Conservation (phyloP, 2,113 vertebrate genomes). For the Talpa occidentalis region DNA sequence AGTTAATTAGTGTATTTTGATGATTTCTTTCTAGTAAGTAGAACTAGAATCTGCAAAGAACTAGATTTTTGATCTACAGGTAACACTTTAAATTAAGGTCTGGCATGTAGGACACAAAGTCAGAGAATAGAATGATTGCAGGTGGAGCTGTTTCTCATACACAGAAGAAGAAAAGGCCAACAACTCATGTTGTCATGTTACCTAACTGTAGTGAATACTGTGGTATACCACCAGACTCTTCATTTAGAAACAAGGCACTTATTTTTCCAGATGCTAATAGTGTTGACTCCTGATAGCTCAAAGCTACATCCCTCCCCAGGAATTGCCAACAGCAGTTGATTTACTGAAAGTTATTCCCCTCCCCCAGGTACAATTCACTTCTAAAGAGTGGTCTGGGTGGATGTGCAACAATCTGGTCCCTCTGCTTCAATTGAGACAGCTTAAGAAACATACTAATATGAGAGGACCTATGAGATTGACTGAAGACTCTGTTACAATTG, state of each 20-base stretch:
- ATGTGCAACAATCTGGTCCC: neutral
- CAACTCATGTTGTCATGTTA: neutral
- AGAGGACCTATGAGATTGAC: neutral
- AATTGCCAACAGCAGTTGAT: neutral
- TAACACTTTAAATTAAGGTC: neutral
- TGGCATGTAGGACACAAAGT: neutral
- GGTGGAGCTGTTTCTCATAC: neutral
- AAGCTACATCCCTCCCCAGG: neutral
- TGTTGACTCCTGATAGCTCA: neutral
- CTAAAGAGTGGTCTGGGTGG: neutral
- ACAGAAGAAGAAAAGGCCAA: neutral
- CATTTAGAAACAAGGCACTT: neutral
- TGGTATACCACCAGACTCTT: neutral
- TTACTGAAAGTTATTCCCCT: neutral
- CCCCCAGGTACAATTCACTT: neutral
- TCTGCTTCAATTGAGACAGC: neutral
- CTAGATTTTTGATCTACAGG: neutral
- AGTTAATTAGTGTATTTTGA: neutral
- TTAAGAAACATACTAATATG: neutral
- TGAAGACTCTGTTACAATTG: neutral
- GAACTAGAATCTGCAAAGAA: slow-evolving; percentile 1
- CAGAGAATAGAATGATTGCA: neutral
- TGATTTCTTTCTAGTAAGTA: neutral
- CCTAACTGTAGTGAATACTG: neutral
- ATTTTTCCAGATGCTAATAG: neutral